Conservation (phyloP, 2,113 vertebrate species). For the Formicarius rufipectus region DNA sequence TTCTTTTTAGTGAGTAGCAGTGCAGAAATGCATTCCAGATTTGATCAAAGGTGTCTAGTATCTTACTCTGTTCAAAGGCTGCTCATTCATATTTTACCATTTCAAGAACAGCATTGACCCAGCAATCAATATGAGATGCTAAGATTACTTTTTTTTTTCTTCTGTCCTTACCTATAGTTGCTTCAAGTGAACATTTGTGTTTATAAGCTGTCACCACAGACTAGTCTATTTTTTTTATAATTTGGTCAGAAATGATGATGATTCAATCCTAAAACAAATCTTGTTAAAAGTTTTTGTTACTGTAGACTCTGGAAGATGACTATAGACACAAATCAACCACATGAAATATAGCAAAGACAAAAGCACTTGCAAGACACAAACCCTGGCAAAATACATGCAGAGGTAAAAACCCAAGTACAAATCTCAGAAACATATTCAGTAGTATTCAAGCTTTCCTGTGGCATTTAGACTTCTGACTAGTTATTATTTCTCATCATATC, state of each 20-base stretch:
- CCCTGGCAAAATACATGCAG: background rate
- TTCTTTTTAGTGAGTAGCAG: conserved; percentile 27
- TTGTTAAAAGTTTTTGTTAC: background rate
- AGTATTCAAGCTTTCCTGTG: background rate
- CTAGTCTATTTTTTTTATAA: background rate
- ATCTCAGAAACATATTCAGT: background rate
- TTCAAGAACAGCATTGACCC: conserved; percentile 35
- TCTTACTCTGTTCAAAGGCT: conserved; percentile 44
- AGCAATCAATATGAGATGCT: conserved; percentile 34
- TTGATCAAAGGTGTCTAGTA: conserved; percentile 55
- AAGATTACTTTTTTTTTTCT: background rate
- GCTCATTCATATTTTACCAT: conserved; percentile 61
- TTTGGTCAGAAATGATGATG: background rate
- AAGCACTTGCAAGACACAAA: background rate
- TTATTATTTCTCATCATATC: background rate
- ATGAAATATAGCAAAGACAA: background rate
- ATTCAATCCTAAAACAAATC: background rate
- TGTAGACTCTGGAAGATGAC: background rate
- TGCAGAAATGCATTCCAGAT: conserved; percentile 30
- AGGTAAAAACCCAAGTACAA: background rate
- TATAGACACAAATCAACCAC: background rate
- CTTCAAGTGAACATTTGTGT: background rate
- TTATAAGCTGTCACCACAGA: background rate
- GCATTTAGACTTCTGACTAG: background rate
- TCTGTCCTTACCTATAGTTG: background rate